Base-by-base conservation (phyloP, 92 coral and sea anemone genomes). In the Parazoanthus atlanticus region DNA sequence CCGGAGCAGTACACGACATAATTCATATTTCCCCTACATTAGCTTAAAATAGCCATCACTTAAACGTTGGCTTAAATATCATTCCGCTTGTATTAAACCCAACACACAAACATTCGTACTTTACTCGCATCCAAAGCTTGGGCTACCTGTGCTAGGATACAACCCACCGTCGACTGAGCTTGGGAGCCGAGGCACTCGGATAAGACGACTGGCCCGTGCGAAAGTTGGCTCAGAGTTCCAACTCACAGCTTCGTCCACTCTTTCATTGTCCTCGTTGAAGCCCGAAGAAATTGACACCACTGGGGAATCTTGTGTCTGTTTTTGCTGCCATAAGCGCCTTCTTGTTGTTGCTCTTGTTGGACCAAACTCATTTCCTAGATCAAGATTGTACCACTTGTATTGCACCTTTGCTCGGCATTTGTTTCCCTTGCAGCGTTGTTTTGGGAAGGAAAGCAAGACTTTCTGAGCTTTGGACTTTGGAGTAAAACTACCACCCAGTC, bases 341-440 rank as follows among this genome's bases (percentile, higher is more conserved):
- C 64, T 66, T 52, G 70, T 54, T 28, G 71, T 71, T 26, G 84
- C 25, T 7, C 6, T 38, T 28, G 84, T 80, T 80, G 84, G 7
- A 17, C 69, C 40, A 29, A 80, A 56, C 84, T 80, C 84, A 32
- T 30, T 80, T 31, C 67, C 84, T 2, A 30, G 9, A 19, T 80
- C 84, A 29, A 80, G 16, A 56, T 31, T 21, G 49, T 32, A 31
- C 84, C 84, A 80, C 47, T 80, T 80, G 67, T 80, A 54, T 15
- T 43, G 47, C 30, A 33, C 47, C 29, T 29, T 52, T 32, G n/a
- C 3, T 32, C 31, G 30, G 43, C 84, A 80, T 52, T 56, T 80
- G 1, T 21, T 21, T 17, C 38, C 64, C 15, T 54, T 80, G 28
- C 84, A 80, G n/a, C 69, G 84, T 29, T 13, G 33, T 32, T 31